Evolutionary conservation across 2,797 vertebrate species (phyloP), one percentile per base, ranked within the genome.

Genomic region (Melanotaenia maccullochi): DNA sequence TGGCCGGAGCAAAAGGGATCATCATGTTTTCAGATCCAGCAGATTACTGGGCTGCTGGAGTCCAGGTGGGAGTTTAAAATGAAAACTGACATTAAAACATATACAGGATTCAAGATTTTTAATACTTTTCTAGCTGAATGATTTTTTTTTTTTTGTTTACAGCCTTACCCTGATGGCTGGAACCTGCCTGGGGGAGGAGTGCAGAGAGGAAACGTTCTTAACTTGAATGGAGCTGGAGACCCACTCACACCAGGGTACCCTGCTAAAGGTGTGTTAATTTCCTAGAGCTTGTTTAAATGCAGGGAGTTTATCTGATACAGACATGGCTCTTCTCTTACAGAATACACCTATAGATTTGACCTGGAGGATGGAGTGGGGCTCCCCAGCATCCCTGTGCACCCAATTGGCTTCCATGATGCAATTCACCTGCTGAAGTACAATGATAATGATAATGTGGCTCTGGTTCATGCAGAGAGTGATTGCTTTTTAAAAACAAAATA

Each of bases 241-340:
- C 97, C 97, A 4, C 95, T 99, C 38, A 99, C 98, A 9, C 97
- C 98, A 3, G 98, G 97, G 0, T 99, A 99, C 81, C 98, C 98
- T 1, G 97, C 97, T 5, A 99, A 97, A 93, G 97, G 98, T 98
- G 65, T 67, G 24, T 9, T 30, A 13, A 0, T 42, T 49, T 60
- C 0, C 7, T 3, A 30, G 22, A 32, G 13, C 14, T 28, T 30
- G 33, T 20, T 24, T 4, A 13, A 20, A 44, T 28, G 5, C 9
- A 32, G 0, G 13, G 9, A 1, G 30, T 18, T 52, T 61, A 68
- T 59, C 22, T 71, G 56, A 69, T 18, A 33, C 9, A 12, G 4
- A 20, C 4, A 20, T 71, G 28, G 65, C 18, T 33, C 7, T 12
- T 81, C 40, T 67, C 64, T 73, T 68, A 52, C 90, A 99, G 98